Evolutionary conservation across 2,888 invertebrate species (phyloP).

Genomic region (Drosophila prostipennis): DNA sequence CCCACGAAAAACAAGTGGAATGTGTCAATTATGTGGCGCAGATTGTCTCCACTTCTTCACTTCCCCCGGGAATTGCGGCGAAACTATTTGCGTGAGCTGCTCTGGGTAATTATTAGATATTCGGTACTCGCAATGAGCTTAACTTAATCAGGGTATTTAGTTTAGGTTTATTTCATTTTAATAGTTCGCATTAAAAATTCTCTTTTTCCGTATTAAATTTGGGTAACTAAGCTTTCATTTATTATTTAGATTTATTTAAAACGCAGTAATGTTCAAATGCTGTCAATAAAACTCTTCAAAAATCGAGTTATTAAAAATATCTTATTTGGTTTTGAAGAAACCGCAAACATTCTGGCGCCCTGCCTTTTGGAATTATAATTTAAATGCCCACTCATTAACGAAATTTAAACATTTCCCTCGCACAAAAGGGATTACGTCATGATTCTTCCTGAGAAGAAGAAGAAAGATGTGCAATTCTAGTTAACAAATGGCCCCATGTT

Average conservation of each 20-base stretch:
- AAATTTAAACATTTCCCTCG: neutral
- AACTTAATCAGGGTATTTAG: neutral
- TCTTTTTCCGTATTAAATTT: too few relatives aligned
- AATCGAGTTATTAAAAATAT: neutral
- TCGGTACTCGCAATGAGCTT: neutral
- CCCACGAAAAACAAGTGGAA: slow-evolving; percentile 10
- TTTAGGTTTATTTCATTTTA: too few relatives aligned
- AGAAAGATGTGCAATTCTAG: neutral
- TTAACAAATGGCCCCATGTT: neutral
- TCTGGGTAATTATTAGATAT: slow-evolving; percentile 13
- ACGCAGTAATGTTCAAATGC: too few relatives aligned
- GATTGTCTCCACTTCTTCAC: slow-evolving; percentile 4
- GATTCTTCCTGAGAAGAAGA: neutral
- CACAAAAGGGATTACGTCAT: neutral
- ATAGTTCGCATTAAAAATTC: too few relatives aligned
- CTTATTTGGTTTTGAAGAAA: neutral
- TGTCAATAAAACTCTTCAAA: too few relatives aligned
- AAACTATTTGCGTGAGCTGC: slow-evolving; percentile 12
- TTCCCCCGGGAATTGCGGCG: neutral
- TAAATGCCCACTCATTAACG: neutral
- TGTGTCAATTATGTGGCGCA: slow-evolving; percentile 25
- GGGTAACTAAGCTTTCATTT: too few relatives aligned
- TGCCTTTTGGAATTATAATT: neutral
- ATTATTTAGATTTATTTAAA: too few relatives aligned
- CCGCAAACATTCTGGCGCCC: neutral